Evolutionary conservation across 1,140 invertebrate genomes (phyloP).

Genomic region (Trinorchestia longiramus): DNA sequence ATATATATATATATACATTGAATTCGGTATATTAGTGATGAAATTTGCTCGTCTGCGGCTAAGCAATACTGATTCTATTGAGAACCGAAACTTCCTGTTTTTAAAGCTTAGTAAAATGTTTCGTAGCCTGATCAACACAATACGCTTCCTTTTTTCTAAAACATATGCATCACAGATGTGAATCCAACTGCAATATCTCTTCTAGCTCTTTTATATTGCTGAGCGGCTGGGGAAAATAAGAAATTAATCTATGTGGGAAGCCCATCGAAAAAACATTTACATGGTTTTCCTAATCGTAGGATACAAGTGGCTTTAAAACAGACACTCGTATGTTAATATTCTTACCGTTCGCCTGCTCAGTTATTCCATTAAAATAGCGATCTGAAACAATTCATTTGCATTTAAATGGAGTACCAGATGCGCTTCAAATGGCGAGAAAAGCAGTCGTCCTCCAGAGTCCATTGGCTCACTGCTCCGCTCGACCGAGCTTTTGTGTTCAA

Average conservation of each 20-base stretch:
- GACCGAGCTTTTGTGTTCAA: background rate
- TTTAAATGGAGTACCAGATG: constrained; percentile 23
- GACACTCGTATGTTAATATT: background rate
- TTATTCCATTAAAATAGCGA: constrained; percentile 35
- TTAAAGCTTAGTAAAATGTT: no score
- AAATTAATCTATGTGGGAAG: background rate
- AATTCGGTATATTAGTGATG: no score
- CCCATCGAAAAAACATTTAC: background rate
- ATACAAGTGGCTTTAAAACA: background rate
- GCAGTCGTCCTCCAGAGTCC: background rate
- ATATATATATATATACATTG: no score
- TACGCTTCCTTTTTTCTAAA: background rate
- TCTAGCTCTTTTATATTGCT: background rate
- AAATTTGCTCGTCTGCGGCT: no score
- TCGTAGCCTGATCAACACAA: background rate
- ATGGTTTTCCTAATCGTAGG: background rate
- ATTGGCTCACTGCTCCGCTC: background rate
- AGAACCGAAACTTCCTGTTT: no score
- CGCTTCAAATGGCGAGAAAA: background rate
- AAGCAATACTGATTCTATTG: no score
- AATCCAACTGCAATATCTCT: background rate
- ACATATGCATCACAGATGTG: background rate
- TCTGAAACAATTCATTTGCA: constrained; percentile 25
- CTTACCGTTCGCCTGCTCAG: background rate
- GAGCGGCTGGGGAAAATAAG: background rate